Evolutionary conservation across 2,797 vertebrate genomes (phyloP).

Genomic region (Notoglanidium macrostoma): DNA sequence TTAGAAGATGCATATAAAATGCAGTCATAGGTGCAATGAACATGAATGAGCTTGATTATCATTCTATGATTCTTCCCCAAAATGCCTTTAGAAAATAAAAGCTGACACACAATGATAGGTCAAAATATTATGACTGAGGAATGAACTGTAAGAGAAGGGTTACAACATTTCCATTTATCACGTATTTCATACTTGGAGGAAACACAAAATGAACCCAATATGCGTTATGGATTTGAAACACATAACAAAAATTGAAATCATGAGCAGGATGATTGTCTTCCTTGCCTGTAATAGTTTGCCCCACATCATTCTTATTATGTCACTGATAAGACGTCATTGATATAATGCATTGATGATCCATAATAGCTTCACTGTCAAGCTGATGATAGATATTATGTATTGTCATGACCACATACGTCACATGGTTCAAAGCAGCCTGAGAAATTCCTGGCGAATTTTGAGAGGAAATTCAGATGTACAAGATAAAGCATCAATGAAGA

Average conservation of each 20-base stretch:
- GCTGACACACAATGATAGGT: too few relatives aligned
- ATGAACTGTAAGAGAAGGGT: not conserved
- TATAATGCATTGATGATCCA: not conserved
- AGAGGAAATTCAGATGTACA: conserved; percentile 36
- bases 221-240: not conserved
- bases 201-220: not conserved
- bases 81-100: not conserved
- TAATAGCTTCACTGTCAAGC: not conserved
- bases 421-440: too few relatives aligned
- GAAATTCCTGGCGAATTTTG: not conserved
- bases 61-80: too few relatives aligned
- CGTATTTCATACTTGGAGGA: too few relatives aligned
- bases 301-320: not conserved
- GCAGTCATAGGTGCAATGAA: too few relatives aligned
- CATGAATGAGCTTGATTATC: too few relatives aligned
- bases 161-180: not conserved
- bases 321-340: not conserved
- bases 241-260: not conserved
- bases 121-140: not conserved
- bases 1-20: too few relatives aligned
- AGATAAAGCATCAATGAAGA: conserved; percentile 8
- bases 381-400: too few relatives aligned
- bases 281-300: not conserved
- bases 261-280: not conserved
- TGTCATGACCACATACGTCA: too few relatives aligned